Conservation (phyloP, 1,140 invertebrate species). For the Bombus impatiens region DNA sequence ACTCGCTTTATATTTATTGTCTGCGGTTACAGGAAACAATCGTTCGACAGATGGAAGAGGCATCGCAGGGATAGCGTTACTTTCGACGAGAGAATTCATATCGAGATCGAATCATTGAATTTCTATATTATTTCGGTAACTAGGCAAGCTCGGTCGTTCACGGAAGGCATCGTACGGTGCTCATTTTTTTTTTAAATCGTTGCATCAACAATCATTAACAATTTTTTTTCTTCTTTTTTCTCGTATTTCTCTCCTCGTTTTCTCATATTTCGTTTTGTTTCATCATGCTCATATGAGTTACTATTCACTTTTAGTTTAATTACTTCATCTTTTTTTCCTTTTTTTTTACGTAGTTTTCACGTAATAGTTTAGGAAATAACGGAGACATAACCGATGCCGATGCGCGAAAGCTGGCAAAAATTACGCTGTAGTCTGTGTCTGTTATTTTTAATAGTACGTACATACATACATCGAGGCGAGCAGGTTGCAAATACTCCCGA, state of each 20-base stretch:
- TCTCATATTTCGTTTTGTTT: conserved; percentile 45
- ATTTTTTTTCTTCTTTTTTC: conserved; percentile 60
- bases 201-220: conserved; percentile 78
- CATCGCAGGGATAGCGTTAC: conserved; percentile 56
- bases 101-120: conserved; percentile 61
- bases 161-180: conserved; percentile 82
- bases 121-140: conserved; percentile 71
- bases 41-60: conserved; percentile 17
- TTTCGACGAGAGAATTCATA: conserved; percentile 56
- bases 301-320: conserved; percentile 29
- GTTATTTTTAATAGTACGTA: conserved; percentile 58
- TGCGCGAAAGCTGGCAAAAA: conserved; percentile 62
- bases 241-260: conserved; percentile 31
- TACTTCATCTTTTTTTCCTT: conserved; percentile 8
- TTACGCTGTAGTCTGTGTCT: conserved; percentile 47
- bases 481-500: conserved; percentile 65
- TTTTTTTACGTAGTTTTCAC: conserved; percentile 53
- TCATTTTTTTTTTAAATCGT: conserved; percentile 72
- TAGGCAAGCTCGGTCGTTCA: conserved; percentile 83
- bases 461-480: conserved; percentile 66
- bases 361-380: conserved; percentile 61
- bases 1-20: conserved; percentile 11
- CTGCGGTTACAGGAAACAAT: background rate
- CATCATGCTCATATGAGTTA: conserved; percentile 20
- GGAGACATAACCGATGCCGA: conserved; percentile 59